phyloP scores from a whole-genome alignment of 1,140 invertebrate genomes.

The Lethocerus indicus region DNA sequence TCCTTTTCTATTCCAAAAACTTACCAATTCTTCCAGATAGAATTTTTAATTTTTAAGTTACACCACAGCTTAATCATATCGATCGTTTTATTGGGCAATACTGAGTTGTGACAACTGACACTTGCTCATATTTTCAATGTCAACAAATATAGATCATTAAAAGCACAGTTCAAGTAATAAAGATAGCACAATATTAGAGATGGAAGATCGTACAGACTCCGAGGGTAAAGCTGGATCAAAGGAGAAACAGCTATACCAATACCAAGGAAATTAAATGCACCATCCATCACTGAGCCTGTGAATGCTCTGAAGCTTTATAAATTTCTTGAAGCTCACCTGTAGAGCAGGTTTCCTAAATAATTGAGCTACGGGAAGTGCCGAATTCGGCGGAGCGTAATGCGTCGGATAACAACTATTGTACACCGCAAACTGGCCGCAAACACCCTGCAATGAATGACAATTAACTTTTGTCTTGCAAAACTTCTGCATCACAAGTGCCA shows the following conservation, averaged over 20 bases:
- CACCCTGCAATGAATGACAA: not conserved
- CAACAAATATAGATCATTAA: not conserved
- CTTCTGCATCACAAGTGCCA: not conserved
- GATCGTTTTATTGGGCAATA: too few relatives aligned
- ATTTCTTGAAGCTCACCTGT: not conserved
- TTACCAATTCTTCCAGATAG: too few relatives aligned
- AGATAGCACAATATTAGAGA: not conserved
- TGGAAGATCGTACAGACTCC: not conserved
- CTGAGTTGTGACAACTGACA: too few relatives aligned
- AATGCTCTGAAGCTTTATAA: not conserved
- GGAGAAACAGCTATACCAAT: not conserved
- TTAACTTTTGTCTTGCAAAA: not conserved
- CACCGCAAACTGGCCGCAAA: constrained; percentile 11
- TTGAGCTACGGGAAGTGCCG: constrained; percentile 7
- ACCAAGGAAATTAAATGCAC: not conserved
- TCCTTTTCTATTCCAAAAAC: too few relatives aligned
- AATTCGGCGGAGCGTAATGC: constrained; percentile 7
- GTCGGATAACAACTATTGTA: constrained; percentile 14
- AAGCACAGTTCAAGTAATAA: not conserved
- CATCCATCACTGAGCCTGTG: not conserved
- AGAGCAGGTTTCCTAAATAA: constrained; percentile 12
- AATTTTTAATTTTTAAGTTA: too few relatives aligned
- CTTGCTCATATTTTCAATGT: too few relatives aligned
- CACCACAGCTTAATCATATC: too few relatives aligned
- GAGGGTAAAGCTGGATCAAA: too few relatives aligned